Conservation (phyloP, 2,797 vertebrate species). For the Toxotes lorentzi region DNA sequence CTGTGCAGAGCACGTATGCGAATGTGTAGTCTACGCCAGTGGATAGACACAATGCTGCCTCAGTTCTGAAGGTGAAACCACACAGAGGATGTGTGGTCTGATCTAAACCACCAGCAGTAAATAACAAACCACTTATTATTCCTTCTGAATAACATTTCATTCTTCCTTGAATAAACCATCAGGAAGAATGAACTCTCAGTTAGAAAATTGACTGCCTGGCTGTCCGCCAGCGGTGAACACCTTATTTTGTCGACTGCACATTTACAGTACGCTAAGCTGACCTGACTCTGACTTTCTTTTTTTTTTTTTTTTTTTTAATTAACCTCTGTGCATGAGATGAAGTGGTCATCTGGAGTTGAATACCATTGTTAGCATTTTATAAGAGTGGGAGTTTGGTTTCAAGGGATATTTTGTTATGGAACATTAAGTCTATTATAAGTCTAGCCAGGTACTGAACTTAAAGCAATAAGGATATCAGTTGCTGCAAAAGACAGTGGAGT, state of each 20-base stretch:
- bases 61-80: constrained; percentile 76
- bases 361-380: constrained; percentile 5
- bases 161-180: constrained; percentile 65
- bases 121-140: constrained; percentile 70
- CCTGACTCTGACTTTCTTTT: constrained; percentile 30
- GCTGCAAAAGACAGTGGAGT: constrained; percentile 63
- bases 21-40: constrained; percentile 53
- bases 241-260: constrained; percentile 39
- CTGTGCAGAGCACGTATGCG: constrained; percentile 17
- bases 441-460: constrained; percentile 52
- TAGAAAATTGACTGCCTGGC: constrained; percentile 22
- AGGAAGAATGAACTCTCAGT: constrained; percentile 53
- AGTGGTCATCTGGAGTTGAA: constrained; percentile 45
- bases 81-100: constrained; percentile 69
- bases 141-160: constrained; percentile 56
- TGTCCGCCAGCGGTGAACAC: constrained; percentile 25
- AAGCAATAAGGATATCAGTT: constrained; percentile 54
- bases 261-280: constrained; percentile 19
- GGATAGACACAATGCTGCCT: constrained; percentile 72
- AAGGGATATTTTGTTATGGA: constrained; percentile 47
- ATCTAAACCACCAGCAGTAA: constrained; percentile 60
- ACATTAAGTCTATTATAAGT: constrained; percentile 59
- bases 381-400: constrained; percentile 42
- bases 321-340: constrained; percentile 24
- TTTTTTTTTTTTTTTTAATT: too few species aligned